Percentiles rank a stretch among this genome's conserved stretches.
Evolutionary conservation across 2,797 vertebrate species (phyloP).

Genomic region (Sarcophilus harrisii): DNA sequence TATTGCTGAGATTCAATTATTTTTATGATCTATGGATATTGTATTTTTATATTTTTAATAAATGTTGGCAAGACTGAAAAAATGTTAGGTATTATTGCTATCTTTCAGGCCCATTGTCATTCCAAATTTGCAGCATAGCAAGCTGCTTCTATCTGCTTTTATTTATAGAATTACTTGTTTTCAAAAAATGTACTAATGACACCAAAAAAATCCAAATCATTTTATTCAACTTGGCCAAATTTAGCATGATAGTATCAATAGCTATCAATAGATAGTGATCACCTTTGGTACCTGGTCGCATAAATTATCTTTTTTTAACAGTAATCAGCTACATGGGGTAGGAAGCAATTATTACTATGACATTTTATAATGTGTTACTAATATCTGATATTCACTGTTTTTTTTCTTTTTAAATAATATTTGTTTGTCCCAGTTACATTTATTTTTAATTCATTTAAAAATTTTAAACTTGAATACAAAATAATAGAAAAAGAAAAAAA

Average conservation of each 20-base stretch:
- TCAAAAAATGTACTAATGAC: background rate
- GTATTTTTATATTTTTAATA: constrained; percentile 52
- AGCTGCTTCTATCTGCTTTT: background rate
- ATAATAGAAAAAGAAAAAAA: no score
- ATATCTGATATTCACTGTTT: background rate
- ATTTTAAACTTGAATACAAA: background rate
- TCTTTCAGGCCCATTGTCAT: background rate
- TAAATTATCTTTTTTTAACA: background rate
- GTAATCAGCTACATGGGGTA: background rate
- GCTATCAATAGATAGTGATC: background rate
- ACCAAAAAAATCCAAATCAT: background rate
- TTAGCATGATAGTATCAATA: background rate
- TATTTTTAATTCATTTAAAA: background rate
- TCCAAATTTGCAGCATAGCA: background rate
- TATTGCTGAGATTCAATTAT: constrained; percentile 39
- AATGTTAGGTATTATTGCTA: background rate
- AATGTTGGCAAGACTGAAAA: background rate
- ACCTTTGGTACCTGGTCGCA: background rate
- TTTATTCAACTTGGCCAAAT: background rate
- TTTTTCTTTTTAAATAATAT: background rate
- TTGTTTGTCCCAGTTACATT: background rate
- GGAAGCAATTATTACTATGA: background rate
- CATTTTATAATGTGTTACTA: background rate
- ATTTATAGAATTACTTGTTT: background rate
- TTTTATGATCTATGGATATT: constrained; percentile 52